Conservation (phyloP, 2,113 vertebrate species). For the Myiagra hebetior region DNA sequence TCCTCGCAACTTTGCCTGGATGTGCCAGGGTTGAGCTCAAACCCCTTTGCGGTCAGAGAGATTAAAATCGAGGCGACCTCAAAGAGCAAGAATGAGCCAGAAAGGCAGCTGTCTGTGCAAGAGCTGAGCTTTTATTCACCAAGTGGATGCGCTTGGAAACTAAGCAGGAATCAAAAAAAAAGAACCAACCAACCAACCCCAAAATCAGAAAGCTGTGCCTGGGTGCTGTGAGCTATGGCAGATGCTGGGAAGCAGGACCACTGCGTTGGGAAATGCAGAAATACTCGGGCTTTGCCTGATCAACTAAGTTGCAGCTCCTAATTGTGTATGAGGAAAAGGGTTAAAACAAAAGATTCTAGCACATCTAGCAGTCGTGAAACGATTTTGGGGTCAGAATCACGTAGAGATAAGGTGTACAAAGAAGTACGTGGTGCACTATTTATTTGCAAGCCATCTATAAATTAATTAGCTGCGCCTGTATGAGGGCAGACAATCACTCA, state of each 20-base stretch:
- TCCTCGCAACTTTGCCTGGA: slow-evolving; percentile 25
- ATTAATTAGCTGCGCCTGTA: neutral
- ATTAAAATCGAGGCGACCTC: neutral
- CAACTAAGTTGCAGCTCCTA: neutral
- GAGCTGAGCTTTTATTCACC: neutral
- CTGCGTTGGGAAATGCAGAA: neutral
- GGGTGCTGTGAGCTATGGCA: slow-evolving; percentile 15
- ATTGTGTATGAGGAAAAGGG: neutral
- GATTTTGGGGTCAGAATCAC: neutral
- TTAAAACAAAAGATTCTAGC: neutral
- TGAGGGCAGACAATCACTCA: neutral
- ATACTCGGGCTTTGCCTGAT: neutral
- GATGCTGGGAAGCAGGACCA: neutral
- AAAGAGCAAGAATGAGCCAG: neutral
- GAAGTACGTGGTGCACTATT: neutral
- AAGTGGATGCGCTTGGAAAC: neutral
- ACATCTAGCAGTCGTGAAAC: neutral
- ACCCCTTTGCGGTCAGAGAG: neutral
- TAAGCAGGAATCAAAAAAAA: neutral
- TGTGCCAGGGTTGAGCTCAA: slow-evolving; percentile 4
- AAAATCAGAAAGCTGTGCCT: neutral
- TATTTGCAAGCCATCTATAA: neutral
- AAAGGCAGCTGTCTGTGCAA: neutral
- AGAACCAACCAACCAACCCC: neutral
- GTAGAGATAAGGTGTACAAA: neutral